Conservation (phyloP, 2,888 invertebrate species). For the Plebejus anna region DNA sequence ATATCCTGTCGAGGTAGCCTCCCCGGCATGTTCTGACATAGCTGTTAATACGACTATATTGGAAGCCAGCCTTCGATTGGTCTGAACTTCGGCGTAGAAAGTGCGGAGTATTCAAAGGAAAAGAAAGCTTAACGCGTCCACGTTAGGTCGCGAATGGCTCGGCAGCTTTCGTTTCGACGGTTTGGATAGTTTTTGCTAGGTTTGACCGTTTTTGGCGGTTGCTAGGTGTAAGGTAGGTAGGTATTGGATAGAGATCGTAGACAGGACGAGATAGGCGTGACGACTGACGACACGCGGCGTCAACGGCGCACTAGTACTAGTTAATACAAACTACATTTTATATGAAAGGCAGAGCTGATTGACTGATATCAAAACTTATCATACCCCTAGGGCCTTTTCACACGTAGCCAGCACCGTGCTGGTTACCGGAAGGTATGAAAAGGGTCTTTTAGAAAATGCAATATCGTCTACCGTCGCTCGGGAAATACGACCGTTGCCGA, state of each 20-base stretch:
- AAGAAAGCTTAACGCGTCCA: not conserved
- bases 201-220: slow-evolving; percentile 28
- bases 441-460: too few relatives aligned
- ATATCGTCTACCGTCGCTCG: too few relatives aligned
- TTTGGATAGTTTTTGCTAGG: slow-evolving; percentile 24
- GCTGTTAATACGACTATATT: slow-evolving; percentile 31
- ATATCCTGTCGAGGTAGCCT: slow-evolving; percentile 39
- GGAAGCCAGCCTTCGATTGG: slow-evolving; percentile 21
- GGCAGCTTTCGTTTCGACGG: slow-evolving; percentile 1
- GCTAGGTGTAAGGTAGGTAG: slow-evolving; percentile 23
- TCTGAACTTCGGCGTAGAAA: slow-evolving; percentile 21
- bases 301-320: not conserved
- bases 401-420: too few relatives aligned
- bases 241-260: slow-evolving; percentile 17
- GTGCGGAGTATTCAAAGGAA: not conserved
- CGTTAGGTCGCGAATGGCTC: not conserved
- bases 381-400: too few relatives aligned
- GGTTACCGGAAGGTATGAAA: too few relatives aligned
- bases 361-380: too few relatives aligned
- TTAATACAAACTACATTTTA: not conserved
- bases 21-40: slow-evolving; percentile 33
- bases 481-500: too few relatives aligned
- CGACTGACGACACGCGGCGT: slow-evolving; percentile 6
- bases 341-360: too few relatives aligned
- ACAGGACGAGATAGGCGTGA: slow-evolving; percentile 13